Base-by-base conservation (phyloP, 1,140 invertebrate species). In the Cydia pomonella region DNA sequence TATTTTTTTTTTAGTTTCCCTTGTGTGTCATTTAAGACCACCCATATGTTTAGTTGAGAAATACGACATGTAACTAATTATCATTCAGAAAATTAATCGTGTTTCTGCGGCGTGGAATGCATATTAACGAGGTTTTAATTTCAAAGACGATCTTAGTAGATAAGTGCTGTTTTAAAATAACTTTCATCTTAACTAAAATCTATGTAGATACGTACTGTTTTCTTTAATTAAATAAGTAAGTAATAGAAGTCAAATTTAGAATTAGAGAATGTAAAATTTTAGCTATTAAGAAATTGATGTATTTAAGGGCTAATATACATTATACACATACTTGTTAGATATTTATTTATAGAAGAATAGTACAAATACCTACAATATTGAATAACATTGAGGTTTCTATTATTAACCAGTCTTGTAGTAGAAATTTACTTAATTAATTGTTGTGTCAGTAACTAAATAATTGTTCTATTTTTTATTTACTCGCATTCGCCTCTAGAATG, bases 41-140 rank as follows among this genome's bases (percentile, higher is more conserved):
- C 53, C 53, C 53, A 59, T 10, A 21, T 59, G 18, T 21, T 7
- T 21, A 23, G n/a, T 59, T 21, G 53, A 18, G 6, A 23, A 59
- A 59, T 23, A 23, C 21, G 53, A 23, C 9, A 23, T 59, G 53
- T 59, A 59, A 59, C 9, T 59, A 59, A 59, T 59, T 59, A 59
- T 23, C 18, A 59, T 59, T 21, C 18, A n/a, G 53, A 59, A 23
- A 59, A 59, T 23, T 59, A 53, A 53, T 53, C n/a, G n/a, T 18
- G 50, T 53, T 18, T n/a, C n/a, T 53, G 16, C 21, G 21, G 1
- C 53, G 10, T 59, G 7, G n/a, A 59, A 23, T 23, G 53, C 18
- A 59, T 59, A 59, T 59, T 23, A 59, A 59, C 6, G 21, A 23
- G 53, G 53, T 59, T 59, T 59, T 59, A 59, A 59, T 23, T 23